Conservation (phyloP, 2,888 invertebrate species). For the Agrochola lychnidis region DNA sequence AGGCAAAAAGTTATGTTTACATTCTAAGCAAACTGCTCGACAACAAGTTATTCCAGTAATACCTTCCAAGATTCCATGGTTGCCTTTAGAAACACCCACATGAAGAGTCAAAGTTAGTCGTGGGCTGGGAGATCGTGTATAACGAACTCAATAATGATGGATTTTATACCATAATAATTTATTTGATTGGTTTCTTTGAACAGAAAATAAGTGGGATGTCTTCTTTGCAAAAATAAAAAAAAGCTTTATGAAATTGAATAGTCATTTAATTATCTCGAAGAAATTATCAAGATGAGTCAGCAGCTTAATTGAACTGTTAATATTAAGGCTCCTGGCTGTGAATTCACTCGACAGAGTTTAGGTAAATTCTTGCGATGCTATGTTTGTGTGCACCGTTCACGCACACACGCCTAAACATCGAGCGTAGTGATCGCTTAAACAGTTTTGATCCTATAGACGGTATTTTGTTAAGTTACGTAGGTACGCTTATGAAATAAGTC, state of each 20-base stretch:
- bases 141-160: conserved; percentile 9
- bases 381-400: too few relatives aligned
- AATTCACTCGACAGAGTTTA: too few relatives aligned
- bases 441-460: too few relatives aligned
- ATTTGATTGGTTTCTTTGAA: conserved; percentile 3
- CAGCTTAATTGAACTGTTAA: conserved; percentile 36
- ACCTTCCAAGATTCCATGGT: conserved; percentile 22
- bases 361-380: too few relatives aligned
- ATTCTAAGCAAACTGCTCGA: background rate
- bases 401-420: too few relatives aligned
- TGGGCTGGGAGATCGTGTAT: background rate
- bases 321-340: too few relatives aligned
- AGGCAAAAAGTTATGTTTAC: background rate
- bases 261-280: conserved; percentile 45
- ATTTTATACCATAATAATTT: background rate
- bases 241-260: conserved; percentile 10
- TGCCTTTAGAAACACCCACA: conserved; percentile 26
- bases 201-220: background rate
- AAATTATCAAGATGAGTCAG: conserved; percentile 40
- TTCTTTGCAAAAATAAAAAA: background rate
- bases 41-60: conserved; percentile 18
- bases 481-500: too few relatives aligned
- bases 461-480: too few relatives aligned
- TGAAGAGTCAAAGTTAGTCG: conserved; percentile 12
- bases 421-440: too few relatives aligned